Evolutionary conservation across 2,797 vertebrate genomes (phyloP), one percentile per base, ranked within the genome.

Genomic region (Macropodus opercularis): DNA sequence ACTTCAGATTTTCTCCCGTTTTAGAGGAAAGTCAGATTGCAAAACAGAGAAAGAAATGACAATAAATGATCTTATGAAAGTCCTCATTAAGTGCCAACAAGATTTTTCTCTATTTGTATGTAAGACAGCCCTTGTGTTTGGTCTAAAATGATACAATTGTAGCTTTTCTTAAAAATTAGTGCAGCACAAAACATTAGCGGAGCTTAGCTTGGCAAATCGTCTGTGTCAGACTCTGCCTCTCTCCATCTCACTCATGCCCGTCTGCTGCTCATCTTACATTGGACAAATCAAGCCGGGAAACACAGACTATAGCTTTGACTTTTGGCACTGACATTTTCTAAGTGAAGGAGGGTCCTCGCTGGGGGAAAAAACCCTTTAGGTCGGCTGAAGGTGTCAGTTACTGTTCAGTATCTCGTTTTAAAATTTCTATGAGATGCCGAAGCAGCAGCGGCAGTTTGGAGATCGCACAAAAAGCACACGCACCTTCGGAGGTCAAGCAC

Each of bases 321-420:
- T 84, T 81, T 84, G 73, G 40, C 71, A 36, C 38, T 80, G 83
- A 69, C 84, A 85, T 84, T 83, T 63, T 67, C 63, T 18, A 60
- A 65, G 46, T 56, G 66, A 59, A 31, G 53, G n/a, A 68, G 14
- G 0, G 11, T 27, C 54, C 66, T 56, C 39, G 14, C 6, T 27
- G 52, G 39, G 65, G n/a, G n/a, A n/a, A n/a, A n/a, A 47, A 35
- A n/a, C 47, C 22, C 18, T 49, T 49, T 49, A 62, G n/a, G n/a
- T 68, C 22, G 34, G 63, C 61, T 53, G 51, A 40, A 40, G 40
- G 48, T 54, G 48, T 77, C 75, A 71, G 67, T 81, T 81, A 36
- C 5, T 36, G 35, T n/a, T n/a, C 15, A n/a, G n/a, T 8, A 77
- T 60, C 52, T 51, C 41, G 54, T 61, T 66, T 66, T 62, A 49